Conservation (phyloP, 2,113 vertebrate genomes). For the Myrmecophaga tridactyla region DNA sequence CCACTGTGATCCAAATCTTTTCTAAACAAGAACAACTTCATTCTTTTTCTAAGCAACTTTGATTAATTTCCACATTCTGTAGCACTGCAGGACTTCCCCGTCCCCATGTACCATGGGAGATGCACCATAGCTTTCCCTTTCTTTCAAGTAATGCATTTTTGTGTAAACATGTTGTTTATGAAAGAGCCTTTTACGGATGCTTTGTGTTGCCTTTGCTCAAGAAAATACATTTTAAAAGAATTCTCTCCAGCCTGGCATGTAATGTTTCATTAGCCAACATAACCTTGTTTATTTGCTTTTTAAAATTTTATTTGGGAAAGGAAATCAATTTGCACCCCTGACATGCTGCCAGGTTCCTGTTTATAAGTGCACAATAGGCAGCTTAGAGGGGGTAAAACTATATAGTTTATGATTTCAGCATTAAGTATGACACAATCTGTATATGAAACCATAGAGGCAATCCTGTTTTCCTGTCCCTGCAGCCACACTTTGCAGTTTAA, state of each 20-base stretch:
- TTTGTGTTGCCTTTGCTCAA: constrained; percentile 81
- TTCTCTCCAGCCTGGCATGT: constrained; percentile 83
- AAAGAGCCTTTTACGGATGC: constrained; percentile 77
- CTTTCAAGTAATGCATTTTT: constrained; percentile 78
- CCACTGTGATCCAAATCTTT: not conserved
- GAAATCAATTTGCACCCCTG: constrained; percentile 88
- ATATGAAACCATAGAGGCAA: constrained; percentile 61
- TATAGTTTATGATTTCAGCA: constrained; percentile 80
- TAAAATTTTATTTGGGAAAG: constrained; percentile 88
- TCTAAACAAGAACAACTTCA: not conserved
- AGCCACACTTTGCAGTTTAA: constrained; percentile 45
- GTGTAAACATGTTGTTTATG: constrained; percentile 80
- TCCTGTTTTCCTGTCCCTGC: constrained; percentile 55
- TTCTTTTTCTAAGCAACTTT: not conserved
- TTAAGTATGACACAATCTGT: constrained; percentile 78
- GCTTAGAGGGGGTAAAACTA: constrained; percentile 76
- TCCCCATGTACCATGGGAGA: constrained; percentile 63
- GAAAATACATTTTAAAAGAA: constrained; percentile 82
- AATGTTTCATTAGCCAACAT: constrained; percentile 87
- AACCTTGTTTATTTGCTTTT: constrained; percentile 88
- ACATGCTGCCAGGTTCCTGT: constrained; percentile 87
- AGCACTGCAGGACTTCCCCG: not conserved
- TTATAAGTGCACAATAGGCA: constrained; percentile 86
- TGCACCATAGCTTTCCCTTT: constrained; percentile 66
- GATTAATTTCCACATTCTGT: constrained; percentile 40